Conservation (phyloP, 2,113 vertebrate genomes). For the Rhodinocichla rosea region DNA sequence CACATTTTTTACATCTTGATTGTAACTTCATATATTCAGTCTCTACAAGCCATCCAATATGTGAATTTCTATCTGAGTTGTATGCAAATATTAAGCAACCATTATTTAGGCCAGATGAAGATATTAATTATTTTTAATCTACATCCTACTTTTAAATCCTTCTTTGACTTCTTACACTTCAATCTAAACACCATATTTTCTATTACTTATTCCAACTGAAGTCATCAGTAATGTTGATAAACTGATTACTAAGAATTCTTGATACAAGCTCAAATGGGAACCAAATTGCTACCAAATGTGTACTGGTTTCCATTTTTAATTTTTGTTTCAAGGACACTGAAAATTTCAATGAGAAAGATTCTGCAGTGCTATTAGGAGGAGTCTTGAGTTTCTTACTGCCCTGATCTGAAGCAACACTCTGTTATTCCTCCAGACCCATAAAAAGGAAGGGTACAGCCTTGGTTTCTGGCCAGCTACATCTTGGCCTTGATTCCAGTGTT, state of each 20-base stretch:
- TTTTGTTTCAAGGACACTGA: background rate
- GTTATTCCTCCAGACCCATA: conserved; percentile 28
- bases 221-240: conserved; percentile 48
- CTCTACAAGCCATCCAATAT: background rate
- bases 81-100: background rate
- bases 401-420: conserved; percentile 20
- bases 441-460: conserved; percentile 12
- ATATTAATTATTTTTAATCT: background rate
- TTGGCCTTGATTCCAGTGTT: background rate
- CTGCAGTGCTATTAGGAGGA: background rate
- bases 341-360: conserved; percentile 24
- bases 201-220: conserved; percentile 49
- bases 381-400: conserved; percentile 16
- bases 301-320: conserved; percentile 50
- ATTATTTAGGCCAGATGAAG: background rate
- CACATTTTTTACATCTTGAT: background rate
- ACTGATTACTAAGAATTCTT: conserved; percentile 59
- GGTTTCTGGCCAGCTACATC: background rate
- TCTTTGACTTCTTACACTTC: conserved; percentile 4
- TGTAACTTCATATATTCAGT: background rate
- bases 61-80: background rate
- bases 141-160: background rate
- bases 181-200: conserved; percentile 33
- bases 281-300: conserved; percentile 70
- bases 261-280: conserved; percentile 68